Conservation (phyloP, 2,888 invertebrate species). For the Gryllus longicercus region DNA sequence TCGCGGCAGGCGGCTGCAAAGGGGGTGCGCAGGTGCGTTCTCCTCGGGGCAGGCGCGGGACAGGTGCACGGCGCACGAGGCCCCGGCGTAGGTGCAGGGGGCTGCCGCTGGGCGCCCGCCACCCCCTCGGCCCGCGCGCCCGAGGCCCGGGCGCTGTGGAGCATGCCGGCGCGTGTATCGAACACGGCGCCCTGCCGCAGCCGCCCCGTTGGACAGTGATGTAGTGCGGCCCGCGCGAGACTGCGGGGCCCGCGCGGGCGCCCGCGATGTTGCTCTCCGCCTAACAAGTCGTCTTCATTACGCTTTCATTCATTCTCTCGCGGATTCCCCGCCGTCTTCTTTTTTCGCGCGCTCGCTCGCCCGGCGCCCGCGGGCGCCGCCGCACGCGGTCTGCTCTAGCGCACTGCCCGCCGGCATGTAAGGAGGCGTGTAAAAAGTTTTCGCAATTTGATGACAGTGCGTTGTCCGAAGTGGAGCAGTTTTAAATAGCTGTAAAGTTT, state of each 20-base stretch:
- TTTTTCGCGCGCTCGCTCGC: background rate
- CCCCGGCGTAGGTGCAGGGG: too few relatives aligned
- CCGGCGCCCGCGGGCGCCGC: background rate
- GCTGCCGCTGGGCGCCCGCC: too few relatives aligned
- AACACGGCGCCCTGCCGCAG: background rate
- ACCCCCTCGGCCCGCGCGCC: too few relatives aligned
- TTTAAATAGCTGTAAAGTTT: constrained; percentile 33
- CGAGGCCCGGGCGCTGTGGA: background rate
- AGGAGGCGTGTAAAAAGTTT: background rate
- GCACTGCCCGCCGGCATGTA: background rate
- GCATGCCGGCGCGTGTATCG: constrained; percentile 6
- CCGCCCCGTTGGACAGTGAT: background rate
- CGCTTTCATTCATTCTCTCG: constrained; percentile 17
- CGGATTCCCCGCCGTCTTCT: background rate
- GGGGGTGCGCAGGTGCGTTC: too few relatives aligned
- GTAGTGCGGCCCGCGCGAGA: background rate
- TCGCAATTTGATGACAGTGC: constrained; percentile 28
- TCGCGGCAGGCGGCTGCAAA: too few relatives aligned
- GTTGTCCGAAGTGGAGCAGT: constrained; percentile 31
- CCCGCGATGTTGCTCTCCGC: background rate
- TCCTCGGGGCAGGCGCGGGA: too few relatives aligned
- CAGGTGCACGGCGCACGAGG: too few relatives aligned
- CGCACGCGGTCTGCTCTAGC: background rate
- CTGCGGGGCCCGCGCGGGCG: background rate
- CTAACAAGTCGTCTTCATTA: constrained; percentile 1